Percentiles rank a stretch among this genome's conserved stretches.
phyloP scores from a whole-genome alignment of 53 echinoderm and acorn worm genomes.

The Hippasteria phrygiana region DNA sequence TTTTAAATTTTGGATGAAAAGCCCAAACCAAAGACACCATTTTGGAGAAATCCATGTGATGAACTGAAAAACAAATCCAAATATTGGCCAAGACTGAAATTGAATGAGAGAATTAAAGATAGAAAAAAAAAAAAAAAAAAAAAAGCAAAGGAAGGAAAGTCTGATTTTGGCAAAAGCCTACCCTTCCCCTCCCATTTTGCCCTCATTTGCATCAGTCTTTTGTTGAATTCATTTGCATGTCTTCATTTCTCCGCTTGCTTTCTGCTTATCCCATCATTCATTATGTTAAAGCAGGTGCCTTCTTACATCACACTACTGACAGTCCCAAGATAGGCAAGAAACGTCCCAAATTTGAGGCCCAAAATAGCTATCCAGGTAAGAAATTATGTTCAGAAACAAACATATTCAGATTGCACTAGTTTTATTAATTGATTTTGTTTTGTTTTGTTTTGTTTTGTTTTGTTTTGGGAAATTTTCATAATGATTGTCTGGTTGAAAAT shows the following conservation, averaged over 20 bases:
- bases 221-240: background rate
- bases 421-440: background rate
- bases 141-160: too few relatives aligned
- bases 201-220: background rate
- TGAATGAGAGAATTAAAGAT: too few relatives aligned
- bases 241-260: background rate
- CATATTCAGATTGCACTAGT: background rate
- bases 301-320: constrained; percentile 6
- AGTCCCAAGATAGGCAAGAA: constrained; percentile 29
- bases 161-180: too few relatives aligned
- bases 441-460: background rate
- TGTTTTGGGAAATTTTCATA: too few relatives aligned
- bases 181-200: too few relatives aligned
- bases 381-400: background rate
- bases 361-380: constrained; percentile 48
- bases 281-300: background rate
- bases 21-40: too few relatives aligned
- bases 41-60: too few relatives aligned
- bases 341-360: constrained; percentile 29
- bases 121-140: too few relatives aligned
- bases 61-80: too few relatives aligned
- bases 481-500: too few relatives aligned
- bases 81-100: too few relatives aligned
- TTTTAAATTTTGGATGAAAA: too few relatives aligned
- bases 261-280: constrained; percentile 37